Base-by-base conservation (phyloP, 2,888 invertebrate species). In the Keiferia lycopersicella region DNA sequence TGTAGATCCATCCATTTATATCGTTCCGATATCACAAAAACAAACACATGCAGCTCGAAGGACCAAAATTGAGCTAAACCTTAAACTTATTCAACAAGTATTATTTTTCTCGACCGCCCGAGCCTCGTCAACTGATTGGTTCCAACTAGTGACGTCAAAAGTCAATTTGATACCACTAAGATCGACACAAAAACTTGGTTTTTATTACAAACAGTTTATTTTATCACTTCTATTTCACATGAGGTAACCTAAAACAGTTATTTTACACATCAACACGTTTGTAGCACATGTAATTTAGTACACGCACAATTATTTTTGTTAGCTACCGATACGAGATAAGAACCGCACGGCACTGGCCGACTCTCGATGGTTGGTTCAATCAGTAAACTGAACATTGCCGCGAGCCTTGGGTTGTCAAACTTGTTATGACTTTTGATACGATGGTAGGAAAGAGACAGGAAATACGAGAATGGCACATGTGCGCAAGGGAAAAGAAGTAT, bases 71-170 rank as follows among this genome's bases (percentile, higher is more conserved):
- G 63, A 78, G 82, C 73, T 77, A 81, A 53, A 53, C 51, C 26
- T 16, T 77, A 81, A 53, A 53, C 51, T 53, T 16, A 66, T 69
- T 65, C 61, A 72, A 67, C 69, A 68, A 65, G 69, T 66, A 66
- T 67, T 67, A 69, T 67, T 75, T 77, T 75, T 77, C 72, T 79
- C 81, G 80, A 77, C 78, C 84, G 84, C 79, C 84, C 8, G 80
- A 77, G 79, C 84, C 84, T 79, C 84, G 84, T 79, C 80, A 81
- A 83, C 79, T 75, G 86, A 88, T 89, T 87, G 88, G 87, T 77
- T 81, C 78, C 72, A 71, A 72, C 73, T 69, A 64, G 82, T 91
- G 91, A 90, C 90, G 91, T 91, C 88, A 87, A 86, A 80, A 86
- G 86, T 87, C 81, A 85, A 86, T 83, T 83, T 81, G 76, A 81